Percentiles rank a stretch among this genome's conserved stretches.
Evolutionary conservation across 2,888 invertebrate species (phyloP).

Genomic region (Tipula unca): DNA sequence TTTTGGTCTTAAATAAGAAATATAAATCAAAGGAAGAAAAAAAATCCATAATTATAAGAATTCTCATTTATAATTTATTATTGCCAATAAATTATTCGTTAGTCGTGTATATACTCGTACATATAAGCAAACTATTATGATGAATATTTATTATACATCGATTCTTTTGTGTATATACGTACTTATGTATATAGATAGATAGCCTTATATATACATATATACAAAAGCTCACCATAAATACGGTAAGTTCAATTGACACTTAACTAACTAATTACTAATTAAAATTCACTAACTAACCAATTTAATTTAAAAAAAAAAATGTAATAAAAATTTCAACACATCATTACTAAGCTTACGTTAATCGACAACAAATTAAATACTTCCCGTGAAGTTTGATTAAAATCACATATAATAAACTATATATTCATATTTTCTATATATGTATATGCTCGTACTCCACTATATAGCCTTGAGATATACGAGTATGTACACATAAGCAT

Average conservation of each 20-base stretch:
- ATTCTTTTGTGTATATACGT: not conserved
- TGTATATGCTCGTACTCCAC: too few species aligned
- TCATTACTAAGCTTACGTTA: not conserved
- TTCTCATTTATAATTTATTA: not conserved
- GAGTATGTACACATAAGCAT: not conserved
- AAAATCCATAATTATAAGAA: not conserved
- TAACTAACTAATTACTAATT: not conserved
- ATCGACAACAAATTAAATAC: not conserved
- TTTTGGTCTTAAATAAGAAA: not conserved
- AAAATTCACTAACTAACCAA: not conserved
- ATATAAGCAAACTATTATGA: not conserved
- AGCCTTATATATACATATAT: not conserved
- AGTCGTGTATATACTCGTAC: not conserved
- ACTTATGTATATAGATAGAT: not conserved
- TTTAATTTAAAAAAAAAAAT: not conserved
- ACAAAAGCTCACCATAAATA: not conserved
- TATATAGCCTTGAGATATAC: not conserved
- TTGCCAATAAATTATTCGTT: slow-evolving; percentile 8
- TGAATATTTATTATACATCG: not conserved
- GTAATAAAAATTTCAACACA: not conserved
- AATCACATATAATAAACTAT: too few species aligned
- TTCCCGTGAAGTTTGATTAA: not conserved
- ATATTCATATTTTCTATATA: too few species aligned
- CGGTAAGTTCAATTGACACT: not conserved
- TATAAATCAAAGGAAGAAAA: not conserved